These are phyloP conservation scores for Rapana venosa DNA, from an alignment of 2,888 invertebrate genomes.

Conservation along the genomic window DNA sequence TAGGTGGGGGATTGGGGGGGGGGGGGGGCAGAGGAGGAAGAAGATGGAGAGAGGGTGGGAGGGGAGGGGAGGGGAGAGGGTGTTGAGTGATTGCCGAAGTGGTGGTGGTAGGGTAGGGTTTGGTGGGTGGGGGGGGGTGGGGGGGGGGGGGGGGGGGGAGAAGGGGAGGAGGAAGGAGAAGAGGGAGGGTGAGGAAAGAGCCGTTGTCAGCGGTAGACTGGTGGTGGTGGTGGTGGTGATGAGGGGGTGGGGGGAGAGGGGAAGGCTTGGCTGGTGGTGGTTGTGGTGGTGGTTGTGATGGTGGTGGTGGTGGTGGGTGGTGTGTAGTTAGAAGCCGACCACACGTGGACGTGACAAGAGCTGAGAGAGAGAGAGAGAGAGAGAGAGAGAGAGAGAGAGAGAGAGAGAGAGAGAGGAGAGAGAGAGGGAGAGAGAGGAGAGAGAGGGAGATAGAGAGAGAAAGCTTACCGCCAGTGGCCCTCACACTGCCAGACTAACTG, in stretches of 20 bases:
- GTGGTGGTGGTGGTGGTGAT: too few species aligned
- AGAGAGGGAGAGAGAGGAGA: too few species aligned
- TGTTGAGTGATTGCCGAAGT: background rate
- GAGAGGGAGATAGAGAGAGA: too few species aligned
- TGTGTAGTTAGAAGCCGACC: background rate
- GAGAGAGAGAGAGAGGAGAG: too few species aligned
- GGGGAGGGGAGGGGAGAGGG: background rate
- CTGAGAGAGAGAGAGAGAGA: too few species aligned
- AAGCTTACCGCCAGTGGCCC: background rate
- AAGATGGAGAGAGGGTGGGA: background rate
- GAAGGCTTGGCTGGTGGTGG: too few species aligned
- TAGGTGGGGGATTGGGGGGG: background rate
- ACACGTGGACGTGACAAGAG: conserved; percentile 2
- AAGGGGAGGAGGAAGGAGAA: background rate
- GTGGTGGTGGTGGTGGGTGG: too few species aligned
- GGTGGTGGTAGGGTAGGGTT: background rate
- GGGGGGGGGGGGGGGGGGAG: background rate
- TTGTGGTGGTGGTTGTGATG: too few species aligned
- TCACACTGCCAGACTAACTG: background rate
- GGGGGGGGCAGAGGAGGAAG: background rate
- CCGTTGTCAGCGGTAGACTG: background rate
- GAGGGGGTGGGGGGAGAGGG: too few species aligned
- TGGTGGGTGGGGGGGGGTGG: background rate
- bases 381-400: too few species aligned
- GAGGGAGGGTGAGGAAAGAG: background rate